Percentiles rank a stretch among this genome's conserved stretches.
Conservation (phyloP, 1,140 invertebrate species). For the Stenopsyche tienmushanensis region DNA sequence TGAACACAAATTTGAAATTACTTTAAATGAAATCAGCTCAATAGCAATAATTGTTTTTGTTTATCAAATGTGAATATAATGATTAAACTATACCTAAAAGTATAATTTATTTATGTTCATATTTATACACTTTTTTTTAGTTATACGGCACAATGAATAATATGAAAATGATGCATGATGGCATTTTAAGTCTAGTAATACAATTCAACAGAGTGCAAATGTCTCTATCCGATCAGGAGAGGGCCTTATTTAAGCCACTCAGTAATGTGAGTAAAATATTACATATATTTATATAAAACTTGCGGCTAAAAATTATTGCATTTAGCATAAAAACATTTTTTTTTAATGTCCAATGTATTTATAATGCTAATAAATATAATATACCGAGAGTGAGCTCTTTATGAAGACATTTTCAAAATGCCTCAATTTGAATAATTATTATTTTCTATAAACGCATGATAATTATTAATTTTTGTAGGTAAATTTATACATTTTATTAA, state of each 20-base stretch:
- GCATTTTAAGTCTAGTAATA: slow-evolving; percentile 70
- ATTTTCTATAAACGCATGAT: too few relatives aligned
- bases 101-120: too few relatives aligned
- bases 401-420: too few relatives aligned
- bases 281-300: neutral
- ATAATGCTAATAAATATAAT: neutral
- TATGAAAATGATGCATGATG: slow-evolving; percentile 69
- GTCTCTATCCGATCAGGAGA: slow-evolving; percentile 59
- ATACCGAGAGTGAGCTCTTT: neutral
- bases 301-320: slow-evolving; percentile 19
- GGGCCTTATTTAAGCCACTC: slow-evolving; percentile 60
- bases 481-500: too few relatives aligned
- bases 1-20: too few relatives aligned
- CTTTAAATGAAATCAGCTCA: too few relatives aligned
- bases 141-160: slow-evolving; percentile 64
- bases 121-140: too few relatives aligned
- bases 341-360: slow-evolving; percentile 6
- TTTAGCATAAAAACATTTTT: slow-evolving; percentile 3
- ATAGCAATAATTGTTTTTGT: too few relatives aligned
- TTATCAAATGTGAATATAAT: too few relatives aligned
- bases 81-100: too few relatives aligned
- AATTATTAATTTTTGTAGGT: too few relatives aligned
- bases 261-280: slow-evolving; percentile 48
- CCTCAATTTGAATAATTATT: too few relatives aligned
- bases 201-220: slow-evolving; percentile 80